Percentiles rank a stretch among this genome's conserved stretches.
phyloP scores from a whole-genome alignment of 1,140 invertebrate genomes.

The Achatina immaculata region DNA sequence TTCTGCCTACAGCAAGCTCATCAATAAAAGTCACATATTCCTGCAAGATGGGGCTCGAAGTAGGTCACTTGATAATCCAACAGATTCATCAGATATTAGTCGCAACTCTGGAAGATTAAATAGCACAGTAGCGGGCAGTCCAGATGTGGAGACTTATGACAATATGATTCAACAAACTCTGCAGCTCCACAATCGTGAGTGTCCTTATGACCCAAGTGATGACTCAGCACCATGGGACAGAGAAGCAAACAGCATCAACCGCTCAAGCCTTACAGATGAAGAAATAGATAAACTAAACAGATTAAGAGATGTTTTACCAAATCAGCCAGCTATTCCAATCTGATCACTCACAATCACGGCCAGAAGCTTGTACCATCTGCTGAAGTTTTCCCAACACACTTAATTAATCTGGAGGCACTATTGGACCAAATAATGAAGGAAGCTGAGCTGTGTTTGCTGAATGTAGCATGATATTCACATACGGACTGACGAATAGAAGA shows the following conservation, averaged over 20 bases:
- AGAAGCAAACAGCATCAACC: neutral
- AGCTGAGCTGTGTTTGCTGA: too few relatives aligned
- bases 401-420: too few relatives aligned
- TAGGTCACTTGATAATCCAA: constrained; percentile 2
- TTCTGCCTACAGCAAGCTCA: neutral
- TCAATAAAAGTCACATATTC: neutral
- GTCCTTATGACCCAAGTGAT: constrained; percentile 8
- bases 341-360: neutral
- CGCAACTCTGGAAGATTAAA: neutral
- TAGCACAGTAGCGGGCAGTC: neutral
- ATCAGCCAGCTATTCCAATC: constrained; percentile 19
- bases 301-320: constrained; percentile 2
- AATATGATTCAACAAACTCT: neutral
- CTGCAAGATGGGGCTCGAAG: constrained; percentile 4
- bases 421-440: too few relatives aligned
- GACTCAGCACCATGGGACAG: constrained; percentile 3
- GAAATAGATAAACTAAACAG: neutral
- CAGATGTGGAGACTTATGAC: neutral
- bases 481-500: too few relatives aligned
- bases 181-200: neutral
- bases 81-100: neutral
- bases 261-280: neutral
- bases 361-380: too few relatives aligned
- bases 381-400: too few relatives aligned
- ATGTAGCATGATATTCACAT: too few relatives aligned